These are phyloP conservation scores for Hippopotamus amphibius DNA, from an alignment of 2,113 vertebrate genomes.

Conservation along the genomic window DNA sequence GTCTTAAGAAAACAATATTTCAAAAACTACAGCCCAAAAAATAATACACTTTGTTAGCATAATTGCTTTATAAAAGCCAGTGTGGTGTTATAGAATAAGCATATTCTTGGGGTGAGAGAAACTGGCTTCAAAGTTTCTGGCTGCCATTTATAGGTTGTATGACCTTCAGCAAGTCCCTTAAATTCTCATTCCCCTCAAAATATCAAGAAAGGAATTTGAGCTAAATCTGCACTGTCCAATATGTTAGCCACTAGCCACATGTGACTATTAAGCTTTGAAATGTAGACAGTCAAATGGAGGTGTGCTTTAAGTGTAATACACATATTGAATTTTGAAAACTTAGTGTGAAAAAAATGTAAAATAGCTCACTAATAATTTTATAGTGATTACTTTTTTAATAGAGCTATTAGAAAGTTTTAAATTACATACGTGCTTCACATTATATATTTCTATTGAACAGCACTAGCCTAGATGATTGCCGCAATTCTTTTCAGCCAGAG, in stretches of 20 bases:
- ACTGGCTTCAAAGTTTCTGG: neutral
- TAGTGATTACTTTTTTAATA: constrained; percentile 1
- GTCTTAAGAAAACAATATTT: constrained; percentile 36
- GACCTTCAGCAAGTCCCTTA: neutral
- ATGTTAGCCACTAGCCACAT: neutral
- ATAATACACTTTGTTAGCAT: neutral
- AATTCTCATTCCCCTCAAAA: neutral
- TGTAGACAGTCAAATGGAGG: neutral
- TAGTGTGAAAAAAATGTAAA: neutral
- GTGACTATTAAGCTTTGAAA: neutral
- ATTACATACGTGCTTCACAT: neutral
- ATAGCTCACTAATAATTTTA: neutral
- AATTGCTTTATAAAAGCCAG: neutral
- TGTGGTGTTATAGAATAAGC: neutral
- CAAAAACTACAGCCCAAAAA: constrained; percentile 13
- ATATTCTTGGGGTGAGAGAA: neutral
- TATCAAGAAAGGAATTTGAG: neutral
- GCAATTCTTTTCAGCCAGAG: neutral
- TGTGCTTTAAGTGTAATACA: neutral
- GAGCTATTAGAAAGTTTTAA: constrained; percentile 22
- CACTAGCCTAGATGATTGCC: neutral
- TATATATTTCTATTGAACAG: neutral
- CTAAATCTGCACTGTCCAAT: neutral
- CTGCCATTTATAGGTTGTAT: neutral
- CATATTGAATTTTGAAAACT: neutral